Percentiles rank a stretch among this genome's conserved stretches.
Evolutionary conservation across 2,113 vertebrate species (phyloP).

Genomic region (Pygoscelis antarcticus): DNA sequence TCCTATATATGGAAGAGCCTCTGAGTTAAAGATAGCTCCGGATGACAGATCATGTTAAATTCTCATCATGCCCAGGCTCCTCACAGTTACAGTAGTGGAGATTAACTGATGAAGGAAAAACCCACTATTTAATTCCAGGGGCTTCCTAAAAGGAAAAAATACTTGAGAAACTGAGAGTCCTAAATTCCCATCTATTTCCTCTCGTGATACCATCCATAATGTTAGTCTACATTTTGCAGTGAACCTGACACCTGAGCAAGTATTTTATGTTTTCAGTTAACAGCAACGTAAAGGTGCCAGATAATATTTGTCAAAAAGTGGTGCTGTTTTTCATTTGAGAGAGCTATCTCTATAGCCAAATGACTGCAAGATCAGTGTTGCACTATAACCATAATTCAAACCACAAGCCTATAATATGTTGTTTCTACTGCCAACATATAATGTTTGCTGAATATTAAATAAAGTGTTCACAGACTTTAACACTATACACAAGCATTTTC

Average conservation of each 20-base stretch:
- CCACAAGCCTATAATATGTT: conserved; percentile 14
- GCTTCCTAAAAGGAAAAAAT: not conserved
- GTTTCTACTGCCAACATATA: conserved; percentile 12
- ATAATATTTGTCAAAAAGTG: conserved; percentile 44
- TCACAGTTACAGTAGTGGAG: not conserved
- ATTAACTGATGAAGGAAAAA: conserved; percentile 4
- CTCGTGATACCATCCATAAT: not conserved
- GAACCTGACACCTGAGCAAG: conserved; percentile 4
- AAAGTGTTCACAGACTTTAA: conserved; percentile 42
- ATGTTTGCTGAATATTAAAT: conserved; percentile 50
- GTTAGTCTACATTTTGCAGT: not conserved
- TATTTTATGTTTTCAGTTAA: conserved; percentile 59
- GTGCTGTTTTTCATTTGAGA: conserved; percentile 61
- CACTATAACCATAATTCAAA: conserved; percentile 42
- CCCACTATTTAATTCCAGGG: not conserved
- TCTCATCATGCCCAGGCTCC: not conserved
- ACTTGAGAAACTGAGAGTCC: not conserved
- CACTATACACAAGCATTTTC: not conserved
- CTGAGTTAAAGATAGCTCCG: conserved; percentile 23
- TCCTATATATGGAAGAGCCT: conserved; percentile 49
- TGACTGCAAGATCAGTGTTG: conserved; percentile 4
- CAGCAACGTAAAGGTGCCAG: conserved; percentile 39
- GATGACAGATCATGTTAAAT: conserved; percentile 31
- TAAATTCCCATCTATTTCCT: conserved; percentile 2
- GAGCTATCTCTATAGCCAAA: not conserved